Base-by-base conservation (phyloP, 2,113 vertebrate species). In the Equus przewalskii region DNA sequence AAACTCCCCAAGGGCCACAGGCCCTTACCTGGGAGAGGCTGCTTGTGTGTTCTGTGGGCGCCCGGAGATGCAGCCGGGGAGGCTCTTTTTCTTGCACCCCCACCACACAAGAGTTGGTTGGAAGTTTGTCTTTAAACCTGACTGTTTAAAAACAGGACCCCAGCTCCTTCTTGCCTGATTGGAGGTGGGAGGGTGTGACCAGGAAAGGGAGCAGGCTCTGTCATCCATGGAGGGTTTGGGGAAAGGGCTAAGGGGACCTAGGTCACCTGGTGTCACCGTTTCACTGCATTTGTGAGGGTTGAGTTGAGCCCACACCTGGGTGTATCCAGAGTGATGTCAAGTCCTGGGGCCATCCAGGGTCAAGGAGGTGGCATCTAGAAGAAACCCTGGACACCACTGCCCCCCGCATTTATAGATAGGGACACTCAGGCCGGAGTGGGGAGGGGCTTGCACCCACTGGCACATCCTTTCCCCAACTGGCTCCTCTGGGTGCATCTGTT, bases 241-340 rank as follows among this genome's bases (percentile, higher is more conserved):
- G n/a, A 58, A 62, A 16, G 13, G 5, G 9, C 3, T 0, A 14
- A 7, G 15, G 15, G 22, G 21, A 13, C 62, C 7, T 2, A 54
- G n/a, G 10, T 46, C 58, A 24, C 14, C 46, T 36, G 2, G 12
- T 69, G 33, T 44, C 12, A 22, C 28, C 5, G 0, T 18, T 18
- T 56, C 58, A 24, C 18, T 56, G 83, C 86, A 33, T 54, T 54
- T 11, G 49, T 49, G 6, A 49, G 49, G 11, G 49, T 49, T 49
- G 49, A 49, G 49, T 49, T 70, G 51, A 96, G 12, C 44, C 58
- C n/a, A 75, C 69, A 81, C 13, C 16, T 60, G 30, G 5, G 46
- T 78, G 11, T 89, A 21, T 51, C 28, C 75, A 8, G 92, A 22
- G 80, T 51, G 69, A 81, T 26, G 89, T 73, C 21, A 75, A 54